These are phyloP conservation scores for Aleiodes testaceus DNA, from an alignment of 2,888 invertebrate genomes.

Conservation along the genomic window DNA sequence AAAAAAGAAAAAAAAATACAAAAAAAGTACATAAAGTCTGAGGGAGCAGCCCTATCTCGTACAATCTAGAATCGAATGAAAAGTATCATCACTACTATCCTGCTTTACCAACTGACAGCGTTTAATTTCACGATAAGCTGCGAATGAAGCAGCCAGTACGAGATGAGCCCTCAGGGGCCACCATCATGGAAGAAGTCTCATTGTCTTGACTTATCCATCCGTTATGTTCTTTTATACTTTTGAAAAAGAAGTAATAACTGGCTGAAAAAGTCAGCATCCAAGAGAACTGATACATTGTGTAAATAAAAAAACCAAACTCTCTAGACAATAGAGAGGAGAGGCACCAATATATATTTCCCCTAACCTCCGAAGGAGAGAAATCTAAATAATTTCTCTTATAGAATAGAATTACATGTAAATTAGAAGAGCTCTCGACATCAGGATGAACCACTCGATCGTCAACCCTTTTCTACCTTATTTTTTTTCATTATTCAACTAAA, in stretches of 20 bases:
- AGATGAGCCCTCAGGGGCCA: slow-evolving; percentile 43
- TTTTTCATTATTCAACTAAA: slow-evolving; percentile 30
- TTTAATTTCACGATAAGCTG: slow-evolving; percentile 64
- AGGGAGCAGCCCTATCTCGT: slow-evolving; percentile 60
- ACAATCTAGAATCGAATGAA: slow-evolving; percentile 68
- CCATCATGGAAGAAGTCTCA: slow-evolving; percentile 34
- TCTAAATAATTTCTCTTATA: background rate
- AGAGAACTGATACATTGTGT: background rate
- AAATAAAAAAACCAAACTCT: background rate
- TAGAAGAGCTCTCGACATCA: slow-evolving; percentile 43
- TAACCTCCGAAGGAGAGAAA: too few species aligned
- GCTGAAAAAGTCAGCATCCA: background rate
- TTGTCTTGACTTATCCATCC: slow-evolving; percentile 41
- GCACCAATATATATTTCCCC: too few species aligned
- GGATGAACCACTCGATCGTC: slow-evolving; percentile 53
- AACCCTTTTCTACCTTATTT: slow-evolving; percentile 28
- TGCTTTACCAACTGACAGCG: slow-evolving; percentile 57
- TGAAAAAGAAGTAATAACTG: slow-evolving; percentile 20
- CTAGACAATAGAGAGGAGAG: too few species aligned
- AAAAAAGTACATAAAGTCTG: slow-evolving; percentile 13
- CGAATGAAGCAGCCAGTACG: slow-evolving; percentile 40
- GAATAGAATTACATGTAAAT: background rate
- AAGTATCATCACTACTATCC: slow-evolving; percentile 43
- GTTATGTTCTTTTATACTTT: slow-evolving; percentile 6
- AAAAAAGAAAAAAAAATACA: background rate